A percentile compares a stretch with the other conserved stretches of the same genome.
Conservation (phyloP, 1,140 invertebrate genomes). For the Cherax quadricarinatus region DNA sequence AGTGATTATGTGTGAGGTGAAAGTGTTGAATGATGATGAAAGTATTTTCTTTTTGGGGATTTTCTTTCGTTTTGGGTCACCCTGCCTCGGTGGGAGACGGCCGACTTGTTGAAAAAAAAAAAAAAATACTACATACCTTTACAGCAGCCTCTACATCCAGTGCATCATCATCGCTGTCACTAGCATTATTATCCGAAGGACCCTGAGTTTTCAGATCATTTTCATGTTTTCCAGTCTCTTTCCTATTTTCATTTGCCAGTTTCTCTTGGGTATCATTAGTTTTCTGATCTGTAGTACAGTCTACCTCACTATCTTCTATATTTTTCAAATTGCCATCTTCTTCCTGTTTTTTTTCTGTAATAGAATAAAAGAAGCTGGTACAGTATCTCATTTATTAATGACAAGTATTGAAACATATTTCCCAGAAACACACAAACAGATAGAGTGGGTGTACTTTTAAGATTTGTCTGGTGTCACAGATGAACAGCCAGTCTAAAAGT, state of each 20-base stretch:
- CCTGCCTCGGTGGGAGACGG: too few species aligned
- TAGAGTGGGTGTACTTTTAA: too few species aligned
- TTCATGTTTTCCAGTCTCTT: neutral
- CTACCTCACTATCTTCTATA: neutral
- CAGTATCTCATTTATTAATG: too few species aligned
- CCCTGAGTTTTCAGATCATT: neutral
- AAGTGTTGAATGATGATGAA: too few species aligned
- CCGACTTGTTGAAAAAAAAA: too few species aligned
- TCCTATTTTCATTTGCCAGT: neutral
- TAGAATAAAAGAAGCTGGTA: neutral
- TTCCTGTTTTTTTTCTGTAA: neutral
- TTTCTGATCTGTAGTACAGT: neutral
- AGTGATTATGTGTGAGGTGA: too few species aligned
- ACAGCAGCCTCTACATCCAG: constrained; percentile 44
- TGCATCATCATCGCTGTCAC: constrained; percentile 8
- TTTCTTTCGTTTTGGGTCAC: too few species aligned
- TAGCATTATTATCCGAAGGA: neutral
- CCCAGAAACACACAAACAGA: too few species aligned
- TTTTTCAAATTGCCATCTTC: neutral
- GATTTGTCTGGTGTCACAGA: too few species aligned
- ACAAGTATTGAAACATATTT: too few species aligned
- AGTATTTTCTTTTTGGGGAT: too few species aligned
- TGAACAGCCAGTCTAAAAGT: too few species aligned
- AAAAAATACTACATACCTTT: constrained; percentile 8
- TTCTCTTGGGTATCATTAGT: neutral